Percentiles rank a stretch among this genome's conserved stretches.
phyloP scores from a whole-genome alignment of 2,113 vertebrate genomes.

The Ranitomeya imitator region DNA sequence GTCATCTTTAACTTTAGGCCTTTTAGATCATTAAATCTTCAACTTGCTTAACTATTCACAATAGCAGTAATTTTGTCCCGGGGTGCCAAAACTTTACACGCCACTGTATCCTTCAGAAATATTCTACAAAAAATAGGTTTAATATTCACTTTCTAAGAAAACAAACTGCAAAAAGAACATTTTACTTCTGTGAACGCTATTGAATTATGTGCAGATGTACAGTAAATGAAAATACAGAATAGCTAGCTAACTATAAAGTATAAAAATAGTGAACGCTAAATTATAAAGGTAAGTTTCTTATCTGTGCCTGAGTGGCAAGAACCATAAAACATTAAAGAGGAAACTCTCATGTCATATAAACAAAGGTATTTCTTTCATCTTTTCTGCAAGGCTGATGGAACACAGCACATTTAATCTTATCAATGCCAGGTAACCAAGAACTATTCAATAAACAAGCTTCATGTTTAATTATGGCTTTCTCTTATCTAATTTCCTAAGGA shows the following conservation, averaged over 20 bases:
- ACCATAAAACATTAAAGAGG: slow-evolving; percentile 50
- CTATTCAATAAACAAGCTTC: slow-evolving; percentile 36
- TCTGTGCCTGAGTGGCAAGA: slow-evolving; percentile 17
- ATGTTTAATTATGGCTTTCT: slow-evolving; percentile 36
- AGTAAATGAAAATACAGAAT: not conserved
- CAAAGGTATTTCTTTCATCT: slow-evolving; percentile 44
- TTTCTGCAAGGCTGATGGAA: slow-evolving; percentile 18
- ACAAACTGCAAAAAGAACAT: not conserved
- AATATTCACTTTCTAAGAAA: not conserved
- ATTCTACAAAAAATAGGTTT: too few species aligned
- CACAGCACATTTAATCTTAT: slow-evolving; percentile 43
- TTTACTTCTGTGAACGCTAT: not conserved
- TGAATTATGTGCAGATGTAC: not conserved
- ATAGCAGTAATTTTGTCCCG: too few species aligned
- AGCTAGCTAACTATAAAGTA: slow-evolving; percentile 1
- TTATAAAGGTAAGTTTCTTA: slow-evolving; percentile 16
- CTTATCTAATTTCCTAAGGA: slow-evolving; percentile 28
- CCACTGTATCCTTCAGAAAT: too few species aligned
- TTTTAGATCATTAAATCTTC: too few species aligned
- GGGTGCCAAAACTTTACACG: too few species aligned
- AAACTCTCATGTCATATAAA: slow-evolving; percentile 42
- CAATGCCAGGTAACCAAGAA: slow-evolving; percentile 39
- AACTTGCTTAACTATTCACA: too few species aligned
- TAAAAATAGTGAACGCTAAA: not conserved
- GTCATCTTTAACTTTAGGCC: too few species aligned